Evolutionary conservation across 1,140 invertebrate genomes (phyloP), one percentile per base, ranked within the genome.

Genomic region (Neodiprion lecontei): DNA sequence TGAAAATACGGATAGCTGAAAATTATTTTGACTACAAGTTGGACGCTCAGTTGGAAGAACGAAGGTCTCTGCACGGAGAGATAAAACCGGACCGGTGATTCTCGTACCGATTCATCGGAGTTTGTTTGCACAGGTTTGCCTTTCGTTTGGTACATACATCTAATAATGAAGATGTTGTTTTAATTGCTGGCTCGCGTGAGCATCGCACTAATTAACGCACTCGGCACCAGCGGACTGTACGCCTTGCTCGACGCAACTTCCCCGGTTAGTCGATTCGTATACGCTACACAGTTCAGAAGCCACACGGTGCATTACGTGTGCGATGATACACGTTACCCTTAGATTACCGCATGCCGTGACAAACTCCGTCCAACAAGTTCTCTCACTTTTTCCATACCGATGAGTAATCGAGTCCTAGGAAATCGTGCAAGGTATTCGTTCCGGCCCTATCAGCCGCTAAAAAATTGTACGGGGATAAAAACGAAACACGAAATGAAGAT

Each of bases 131-230:
- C 53, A 61, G 53, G 53, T 61, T 61, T 61, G 53, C 53, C 53
- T 61, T 61, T 61, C 11, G 53, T 61, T 61, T 61, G 53, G 53
- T 61, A 61, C 53, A 82, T 79, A 78, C 82, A 83, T 79, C 84
- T 86, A 85, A 87, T 88, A 88, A 88, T 88, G 86, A 88, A 88
- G 87, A 88, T 88, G 87, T 88, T 83, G 83, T 83, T 86, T 87
- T 87, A 87, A 87, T 88, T 88, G 86, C 85, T 78, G 80, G 82
- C 83, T 87, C 84, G 85, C 85, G 84, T 87, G 86, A 85, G 85
- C 83, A 86, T 85, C 84, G 78, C 82, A 81, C 86, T 87, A 88
- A 88, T 88, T 88, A 88, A 88, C 86, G 87, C 86, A 85, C 79
- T 86, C 85, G 80, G 83, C 85, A 84, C 82, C 81, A 81, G 78